Evolutionary conservation across 2,888 invertebrate genomes (phyloP).

Genomic region (Tachystola acroxantha): DNA sequence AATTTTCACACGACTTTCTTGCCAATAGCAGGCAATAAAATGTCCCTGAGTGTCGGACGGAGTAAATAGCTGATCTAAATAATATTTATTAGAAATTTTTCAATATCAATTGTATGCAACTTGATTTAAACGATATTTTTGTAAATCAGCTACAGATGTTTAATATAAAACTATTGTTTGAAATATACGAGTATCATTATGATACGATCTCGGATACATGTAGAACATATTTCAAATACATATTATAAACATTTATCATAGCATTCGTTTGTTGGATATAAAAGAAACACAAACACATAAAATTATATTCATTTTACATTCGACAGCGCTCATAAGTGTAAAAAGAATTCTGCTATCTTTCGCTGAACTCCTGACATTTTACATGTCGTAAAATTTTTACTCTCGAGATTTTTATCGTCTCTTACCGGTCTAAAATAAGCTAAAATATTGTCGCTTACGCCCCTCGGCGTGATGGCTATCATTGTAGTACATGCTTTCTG

Average conservation of each 20-base stretch:
- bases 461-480: conserved; percentile 38
- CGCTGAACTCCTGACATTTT: conserved; percentile 45
- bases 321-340: conserved; percentile 42
- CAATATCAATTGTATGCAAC: conserved; percentile 1
- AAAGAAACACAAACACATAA: conserved; percentile 20
- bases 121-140: too few relatives aligned
- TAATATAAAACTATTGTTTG: too few relatives aligned
- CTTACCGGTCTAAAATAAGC: conserved; percentile 38
- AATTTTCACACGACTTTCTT: conserved; percentile 41
- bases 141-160: too few relatives aligned
- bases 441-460: conserved; percentile 33
- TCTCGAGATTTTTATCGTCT: conserved; percentile 45
- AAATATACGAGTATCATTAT: too few relatives aligned
- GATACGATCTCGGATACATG: too few relatives aligned
- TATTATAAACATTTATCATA: too few relatives aligned
- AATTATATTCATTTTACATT: conserved; percentile 43
- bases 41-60: conserved; percentile 27
- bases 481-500: conserved; percentile 40
- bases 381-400: conserved; percentile 52
- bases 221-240: too few relatives aligned
- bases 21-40: conserved; percentile 46
- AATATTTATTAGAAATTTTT: conserved; percentile 3
- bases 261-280: too few relatives aligned
- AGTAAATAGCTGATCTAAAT: conserved; percentile 26
- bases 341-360: conserved; percentile 43